Base-by-base conservation (phyloP, 1,140 invertebrate genomes). In the Orius insidiosus region DNA sequence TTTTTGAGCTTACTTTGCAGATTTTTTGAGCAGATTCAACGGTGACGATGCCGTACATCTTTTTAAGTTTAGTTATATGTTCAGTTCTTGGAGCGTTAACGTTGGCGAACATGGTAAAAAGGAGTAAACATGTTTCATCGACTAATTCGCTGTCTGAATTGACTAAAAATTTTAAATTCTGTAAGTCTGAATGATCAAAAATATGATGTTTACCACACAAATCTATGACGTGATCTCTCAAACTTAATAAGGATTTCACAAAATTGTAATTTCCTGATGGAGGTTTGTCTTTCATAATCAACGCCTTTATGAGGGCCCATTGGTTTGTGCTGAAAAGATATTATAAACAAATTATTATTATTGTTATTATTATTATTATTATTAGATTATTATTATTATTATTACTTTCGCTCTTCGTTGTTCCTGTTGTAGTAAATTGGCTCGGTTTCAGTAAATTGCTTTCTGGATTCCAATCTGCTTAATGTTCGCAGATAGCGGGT, bases 121-220 rank as follows among this genome's bases (percentile, higher is more conserved):
- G 54, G 52, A 73, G 70, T 3, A 78, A 62, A 16, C 70, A 60
- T 34, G 75, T 68, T 57, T 78, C 74, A 57, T 80, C 71, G 18
- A 76, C 61, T 8, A 73, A 58, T 46, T 76, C 68, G 49, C 63
- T 53, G 24, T 64, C 50, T n/a, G n/a, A 50, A 36, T 39, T 3
- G 44, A 11, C 4, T n/a, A n/a, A n/a, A 49, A 30, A 33, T 19
- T 24, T 24, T 44, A n/a, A 13, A 48, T 33, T 18, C 16, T 43
- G 8, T 31, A 3, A 14, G 24, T 4, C 3, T 24, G 24, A 7
- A 24, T 7, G 7, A 4, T 24, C 24, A 7, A 24, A n/a, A n/a
- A n/a, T n/a, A 7, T 24, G 24, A 3, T 24, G 24, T 7, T 24
- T 24, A 24, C 24, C 24, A 24, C 24, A 24, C 24, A 24, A 24